Base-by-base conservation (phyloP, 2,797 vertebrate species). In the Mallotus villosus region DNA sequence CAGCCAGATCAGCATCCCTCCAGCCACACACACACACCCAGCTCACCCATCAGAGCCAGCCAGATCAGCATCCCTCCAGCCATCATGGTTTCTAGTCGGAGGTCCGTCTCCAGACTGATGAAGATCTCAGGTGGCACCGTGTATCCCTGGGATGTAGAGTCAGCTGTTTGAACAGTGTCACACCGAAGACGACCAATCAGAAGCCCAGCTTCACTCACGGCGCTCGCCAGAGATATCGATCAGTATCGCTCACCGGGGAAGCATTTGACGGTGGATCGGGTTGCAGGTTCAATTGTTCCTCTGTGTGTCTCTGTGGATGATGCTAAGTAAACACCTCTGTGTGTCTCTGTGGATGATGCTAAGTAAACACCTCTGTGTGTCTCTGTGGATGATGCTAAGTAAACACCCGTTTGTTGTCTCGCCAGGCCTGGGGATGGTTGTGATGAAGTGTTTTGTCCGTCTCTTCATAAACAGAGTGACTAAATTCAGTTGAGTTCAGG, bases 41-140 rank as follows among this genome's bases (percentile, higher is more conserved):
- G 25, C 87, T 81, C 55, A 90, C 89, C 80, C 0, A 76, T 63
- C 1, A 86, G 27, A 46, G 73, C 24, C 0, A 87, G 19, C 8
- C 80, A 6, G 32, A 62, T 16, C 0, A 82, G 22, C 60, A 67
- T 41, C 70, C 27, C 16, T 11, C 64, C 68, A 19, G 68, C 17
- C 1, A 68, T 58, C 88, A 89, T 89, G 73, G 22, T 53, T 51
- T 58, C 24, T 6, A 22, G 32, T 59, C 53, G 21, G 57, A 7
- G 14, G 69, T 68, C 41, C n/a, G 16, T 0, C 34, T 3, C 8
- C 71, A 61, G n/a, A 1, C 27, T 57, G 0, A 1, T 32, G n/a
- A 22, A 3, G 46, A 53, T 32, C 16, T 17, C 25, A 67, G 24
- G 53, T 4, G 5, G 16, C 17, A 1, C 17, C 0, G 1, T 5